Percentiles rank a stretch among this genome's conserved stretches.
phyloP scores from a whole-genome alignment of 2,797 vertebrate species.

The Hippopotamyrus pictus region DNA sequence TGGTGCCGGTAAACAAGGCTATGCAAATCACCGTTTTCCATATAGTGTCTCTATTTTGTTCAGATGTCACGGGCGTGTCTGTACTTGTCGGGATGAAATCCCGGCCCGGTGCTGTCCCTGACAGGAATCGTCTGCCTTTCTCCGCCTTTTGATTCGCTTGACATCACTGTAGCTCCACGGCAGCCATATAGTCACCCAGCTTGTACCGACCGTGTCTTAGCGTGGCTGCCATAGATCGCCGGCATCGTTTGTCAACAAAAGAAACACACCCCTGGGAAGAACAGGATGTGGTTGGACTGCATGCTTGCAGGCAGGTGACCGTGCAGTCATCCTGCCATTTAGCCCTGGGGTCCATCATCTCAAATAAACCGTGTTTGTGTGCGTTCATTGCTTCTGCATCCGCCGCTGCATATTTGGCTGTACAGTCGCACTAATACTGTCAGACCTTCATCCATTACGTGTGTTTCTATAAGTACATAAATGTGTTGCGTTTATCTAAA shows the following conservation, averaged over 20 bases:
- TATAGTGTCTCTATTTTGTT: background rate
- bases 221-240: background rate
- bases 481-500: background rate
- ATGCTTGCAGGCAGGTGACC: background rate
- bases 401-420: background rate
- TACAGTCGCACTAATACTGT: background rate
- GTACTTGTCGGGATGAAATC: background rate
- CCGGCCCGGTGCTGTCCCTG: background rate
- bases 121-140: background rate
- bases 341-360: background rate
- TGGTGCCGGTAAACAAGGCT: background rate
- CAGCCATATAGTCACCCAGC: background rate
- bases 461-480: background rate
- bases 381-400: background rate
- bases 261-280: background rate
- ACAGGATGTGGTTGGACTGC: background rate
- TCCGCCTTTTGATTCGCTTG: background rate
- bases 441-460: background rate
- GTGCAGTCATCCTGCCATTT: background rate
- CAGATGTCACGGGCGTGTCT: background rate
- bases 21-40: background rate
- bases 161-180: background rate
- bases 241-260: background rate
- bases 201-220: background rate
- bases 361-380: background rate